Conservation (phyloP, 1,140 invertebrate genomes). For the Papilio machaon region DNA sequence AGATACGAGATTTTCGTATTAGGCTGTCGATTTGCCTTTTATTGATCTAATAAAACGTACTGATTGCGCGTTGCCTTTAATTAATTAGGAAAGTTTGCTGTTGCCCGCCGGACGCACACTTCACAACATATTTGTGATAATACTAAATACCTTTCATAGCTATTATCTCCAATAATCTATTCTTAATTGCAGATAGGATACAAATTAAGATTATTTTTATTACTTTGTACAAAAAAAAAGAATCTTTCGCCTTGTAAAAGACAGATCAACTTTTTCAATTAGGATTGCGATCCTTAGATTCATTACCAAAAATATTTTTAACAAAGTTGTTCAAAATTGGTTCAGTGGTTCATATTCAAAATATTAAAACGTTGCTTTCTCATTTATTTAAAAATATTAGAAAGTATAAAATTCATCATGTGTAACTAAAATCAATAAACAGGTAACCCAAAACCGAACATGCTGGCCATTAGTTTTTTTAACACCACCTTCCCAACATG, state of each 20-base stretch:
- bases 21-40: slow-evolving; percentile 36
- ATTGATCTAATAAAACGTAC: slow-evolving; percentile 39
- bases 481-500: slow-evolving; percentile 31
- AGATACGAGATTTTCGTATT: slow-evolving; percentile 39
- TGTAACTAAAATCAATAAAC: slow-evolving; percentile 9
- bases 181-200: background rate
- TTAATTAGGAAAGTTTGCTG: slow-evolving; percentile 37
- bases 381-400: too few species aligned
- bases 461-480: slow-evolving; percentile 21
- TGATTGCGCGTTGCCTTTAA: slow-evolving; percentile 36
- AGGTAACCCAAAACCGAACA: slow-evolving; percentile 21
- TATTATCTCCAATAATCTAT: background rate
- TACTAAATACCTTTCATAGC: background rate
- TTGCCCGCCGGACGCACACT: background rate
- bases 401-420: background rate
- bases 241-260: background rate
- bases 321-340: too few species aligned
- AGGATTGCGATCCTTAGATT: too few species aligned
- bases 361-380: too few species aligned
- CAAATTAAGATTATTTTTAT: background rate
- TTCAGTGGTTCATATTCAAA: too few species aligned
- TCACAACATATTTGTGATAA: slow-evolving; percentile 3
- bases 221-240: background rate
- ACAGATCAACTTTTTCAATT: too few species aligned
- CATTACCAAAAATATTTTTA: too few species aligned